Base-by-base conservation (phyloP, 2,888 invertebrate genomes). In the Alcis repandata region DNA sequence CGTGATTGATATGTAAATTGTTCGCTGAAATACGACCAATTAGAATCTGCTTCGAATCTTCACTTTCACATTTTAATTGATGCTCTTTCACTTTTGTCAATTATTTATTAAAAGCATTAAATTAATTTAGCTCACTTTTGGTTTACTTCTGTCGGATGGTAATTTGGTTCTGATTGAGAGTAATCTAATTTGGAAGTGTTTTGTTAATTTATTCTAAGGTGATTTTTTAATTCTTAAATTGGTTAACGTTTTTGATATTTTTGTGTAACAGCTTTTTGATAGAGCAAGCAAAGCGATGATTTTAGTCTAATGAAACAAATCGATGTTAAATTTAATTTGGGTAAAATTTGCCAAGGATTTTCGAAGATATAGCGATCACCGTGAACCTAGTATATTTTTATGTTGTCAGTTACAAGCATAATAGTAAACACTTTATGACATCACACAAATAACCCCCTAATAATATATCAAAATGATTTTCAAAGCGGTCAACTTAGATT, bases 51-150 rank as follows among this genome's bases (percentile, higher is more conserved):
- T 13, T 43, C 36, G 32, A 15, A 41, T 43, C 51, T n/a, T 36
- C 19, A 63, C 67, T 68, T 68, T 68, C 67, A 40, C 59, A 54
- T 49, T 32, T 63, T 68, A 63, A 68, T 68, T 60, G 49, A n/a
- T 45, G 15, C 15, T 67, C 67, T 68, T 68, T 63, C 63, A 63
- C 60, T 60, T 68, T 57, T 57, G 56, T 41, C 60, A 51, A 59
- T 67, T 61, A 66, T 51, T 33, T 58, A 43, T 56, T 7, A 45
- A 57, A 57, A 57, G 41, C 51, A 41, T n/a, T 52, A 20, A 54
- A 60, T 49, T 49, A 17, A 49, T 43, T 51, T 43, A 17, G n/a
- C 22, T 59, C 20, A 53, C 32, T 40, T 60, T 49, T 63, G 41
- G 41, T 33, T 59, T 45, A 27, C 43, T 32, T 22, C 20, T 49